These are phyloP conservation scores for Sitobion miscanthi DNA, from an alignment of 1,140 invertebrate species.

Conservation along the genomic window DNA sequence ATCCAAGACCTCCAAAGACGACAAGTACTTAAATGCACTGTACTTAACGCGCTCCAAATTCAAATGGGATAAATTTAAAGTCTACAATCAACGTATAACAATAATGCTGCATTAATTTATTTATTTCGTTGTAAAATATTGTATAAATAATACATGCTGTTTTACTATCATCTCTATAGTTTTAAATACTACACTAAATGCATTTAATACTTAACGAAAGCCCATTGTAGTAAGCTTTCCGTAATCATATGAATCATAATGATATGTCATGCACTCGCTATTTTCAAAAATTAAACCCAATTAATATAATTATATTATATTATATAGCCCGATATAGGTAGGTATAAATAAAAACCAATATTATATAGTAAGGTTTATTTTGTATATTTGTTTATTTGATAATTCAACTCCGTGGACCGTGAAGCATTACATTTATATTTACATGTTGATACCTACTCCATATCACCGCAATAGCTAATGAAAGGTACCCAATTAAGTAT, in stretches of 20 bases:
- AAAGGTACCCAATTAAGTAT: too few species aligned
- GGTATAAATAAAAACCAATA: neutral
- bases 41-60: constrained; percentile 50
- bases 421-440: neutral
- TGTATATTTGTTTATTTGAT: neutral
- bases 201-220: neutral
- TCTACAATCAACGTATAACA: constrained; percentile 18
- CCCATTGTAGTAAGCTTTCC: neutral
- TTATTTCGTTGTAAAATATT: neutral
- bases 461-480: too few species aligned
- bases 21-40: constrained; percentile 45
- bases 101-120: neutral
- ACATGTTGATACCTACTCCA: neutral
- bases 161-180: neutral
- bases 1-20: constrained; percentile 55
- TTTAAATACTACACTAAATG: neutral
- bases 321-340: neutral
- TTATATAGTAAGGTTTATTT: neutral
- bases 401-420: neutral
- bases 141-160: neutral
- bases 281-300: neutral
- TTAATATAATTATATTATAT: neutral
- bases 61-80: constrained; percentile 56
- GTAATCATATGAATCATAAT: neutral
- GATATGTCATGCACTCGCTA: neutral